Base-by-base conservation (phyloP, 2,113 vertebrate species). In the Triplophysa dalaica region DNA sequence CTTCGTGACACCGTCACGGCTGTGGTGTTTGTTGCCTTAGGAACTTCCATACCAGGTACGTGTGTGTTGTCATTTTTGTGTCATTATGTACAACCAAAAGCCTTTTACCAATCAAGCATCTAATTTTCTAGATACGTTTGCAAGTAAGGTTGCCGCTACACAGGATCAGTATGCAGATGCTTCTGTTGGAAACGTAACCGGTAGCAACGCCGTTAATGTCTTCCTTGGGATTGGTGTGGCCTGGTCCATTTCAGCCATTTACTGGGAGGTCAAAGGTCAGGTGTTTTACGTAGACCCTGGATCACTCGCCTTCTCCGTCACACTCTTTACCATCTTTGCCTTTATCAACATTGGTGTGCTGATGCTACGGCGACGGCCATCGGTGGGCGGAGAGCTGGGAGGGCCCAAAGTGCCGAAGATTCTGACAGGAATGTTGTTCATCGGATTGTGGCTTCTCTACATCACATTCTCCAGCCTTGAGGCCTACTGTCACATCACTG, bases 251-350 rank as follows among this genome's bases (percentile, higher is more conserved):
- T 94, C 96, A 1, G 94, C 96, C 2, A 88, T 96, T 21, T 97
- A 97, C 82, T 96, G 95, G 95, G 88, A 94, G 17, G 87, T 90
- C 75, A 92, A 95, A 87, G 95, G 95, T 69, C 86, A 92, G 70
- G 87, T 87, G 38, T 97, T 97, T 84, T 80, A 85, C 21, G 96
- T 97, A 89, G 90, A 96, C 11, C 92, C 95, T 0, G 96, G 96
- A 76, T 94, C 94, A 0, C 87, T 97, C 92, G 96, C 96, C 85
- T 97, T 97, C 90, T 96, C 95, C 0, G 95, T 97, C 90, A 97
- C 96, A 0, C 95, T 97, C 81, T 97, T 96, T 91, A 97, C 96
- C 79, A 95, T 97, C 90, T 96, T 96, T 78, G 96, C 95, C 88
- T 94, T 97, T 83, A 87, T 96, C 75, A 88, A 81, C 63, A 92